phyloP scores from a whole-genome alignment of 2,888 invertebrate genomes.

The Papilio gigon region DNA sequence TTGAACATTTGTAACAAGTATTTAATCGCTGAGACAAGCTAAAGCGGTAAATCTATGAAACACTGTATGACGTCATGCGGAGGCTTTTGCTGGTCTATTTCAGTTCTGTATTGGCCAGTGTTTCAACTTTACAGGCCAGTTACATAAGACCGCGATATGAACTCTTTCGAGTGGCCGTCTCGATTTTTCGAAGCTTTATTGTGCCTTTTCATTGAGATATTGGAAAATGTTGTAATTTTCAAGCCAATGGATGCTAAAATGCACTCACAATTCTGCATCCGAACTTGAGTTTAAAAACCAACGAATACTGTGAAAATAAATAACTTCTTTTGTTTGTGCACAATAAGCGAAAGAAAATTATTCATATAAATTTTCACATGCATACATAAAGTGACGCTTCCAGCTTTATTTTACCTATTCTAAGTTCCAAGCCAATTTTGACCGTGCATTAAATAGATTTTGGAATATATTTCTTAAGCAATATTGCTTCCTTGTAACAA shows the following conservation, averaged over 20 bases:
- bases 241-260: too few relatives aligned
- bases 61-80: constrained; percentile 3
- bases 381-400: background rate
- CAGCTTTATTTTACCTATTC: background rate
- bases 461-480: constrained; percentile 26
- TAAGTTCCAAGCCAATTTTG: background rate
- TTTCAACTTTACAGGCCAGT: constrained; percentile 32
- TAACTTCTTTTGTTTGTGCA: background rate
- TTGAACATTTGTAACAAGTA: too few relatives aligned
- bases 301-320: background rate
- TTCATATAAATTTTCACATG: background rate
- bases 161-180: constrained; percentile 7
- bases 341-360: too few relatives aligned
- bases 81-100: constrained; percentile 18
- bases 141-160: constrained; percentile 37
- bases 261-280: background rate
- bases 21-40: background rate
- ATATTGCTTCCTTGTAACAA: constrained; percentile 32
- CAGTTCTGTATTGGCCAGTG: constrained; percentile 17
- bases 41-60: constrained; percentile 9
- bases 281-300: background rate
- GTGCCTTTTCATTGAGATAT: background rate
- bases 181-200: constrained; percentile 18
- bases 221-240: background rate
- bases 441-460: background rate